These are phyloP conservation scores for Tryphoninae sp. DNA, from an alignment of 2,888 invertebrate genomes.

Conservation along the genomic window DNA sequence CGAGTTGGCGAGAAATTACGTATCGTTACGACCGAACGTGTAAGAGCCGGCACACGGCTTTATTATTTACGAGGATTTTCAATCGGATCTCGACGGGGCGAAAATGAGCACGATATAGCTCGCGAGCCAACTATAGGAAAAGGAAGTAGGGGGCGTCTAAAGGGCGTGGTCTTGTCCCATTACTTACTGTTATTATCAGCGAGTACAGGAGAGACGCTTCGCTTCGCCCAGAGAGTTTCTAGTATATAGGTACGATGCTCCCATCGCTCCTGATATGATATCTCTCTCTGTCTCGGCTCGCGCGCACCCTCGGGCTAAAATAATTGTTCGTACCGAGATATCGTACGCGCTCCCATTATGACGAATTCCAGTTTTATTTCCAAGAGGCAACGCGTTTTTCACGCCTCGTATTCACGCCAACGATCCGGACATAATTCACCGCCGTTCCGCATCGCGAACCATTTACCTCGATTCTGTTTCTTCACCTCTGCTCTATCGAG, in stretches of 20 bases:
- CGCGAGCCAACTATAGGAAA: neutral
- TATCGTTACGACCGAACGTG: neutral
- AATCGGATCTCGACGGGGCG: constrained; percentile 47
- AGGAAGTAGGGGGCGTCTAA: constrained; percentile 14
- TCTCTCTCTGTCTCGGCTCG: too few relatives aligned
- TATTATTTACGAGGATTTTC: constrained; percentile 52
- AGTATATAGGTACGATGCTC: too few relatives aligned
- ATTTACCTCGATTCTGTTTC: constrained; percentile 4
- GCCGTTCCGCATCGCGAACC: constrained; percentile 44
- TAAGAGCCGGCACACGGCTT: too few relatives aligned
- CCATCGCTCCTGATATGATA: too few relatives aligned
- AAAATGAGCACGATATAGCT: constrained; percentile 26
- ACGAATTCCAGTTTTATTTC: constrained; percentile 31
- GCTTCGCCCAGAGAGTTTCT: neutral
- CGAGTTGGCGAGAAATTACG: constrained; percentile 42
- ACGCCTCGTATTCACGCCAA: constrained; percentile 43
- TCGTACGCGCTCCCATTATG: too few relatives aligned
- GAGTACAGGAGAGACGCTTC: constrained; percentile 1
- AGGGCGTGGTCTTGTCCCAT: constrained; percentile 53
- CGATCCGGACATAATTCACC: constrained; percentile 21
- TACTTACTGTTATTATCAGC: constrained; percentile 56
- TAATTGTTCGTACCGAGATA: too few relatives aligned
- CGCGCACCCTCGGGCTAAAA: too few relatives aligned
- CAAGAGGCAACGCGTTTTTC: constrained; percentile 35
- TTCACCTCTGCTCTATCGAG: neutral